These are phyloP conservation scores for Ptilonorhynchus violaceus DNA, from an alignment of 2,113 vertebrate species.

Conservation along the genomic window DNA sequence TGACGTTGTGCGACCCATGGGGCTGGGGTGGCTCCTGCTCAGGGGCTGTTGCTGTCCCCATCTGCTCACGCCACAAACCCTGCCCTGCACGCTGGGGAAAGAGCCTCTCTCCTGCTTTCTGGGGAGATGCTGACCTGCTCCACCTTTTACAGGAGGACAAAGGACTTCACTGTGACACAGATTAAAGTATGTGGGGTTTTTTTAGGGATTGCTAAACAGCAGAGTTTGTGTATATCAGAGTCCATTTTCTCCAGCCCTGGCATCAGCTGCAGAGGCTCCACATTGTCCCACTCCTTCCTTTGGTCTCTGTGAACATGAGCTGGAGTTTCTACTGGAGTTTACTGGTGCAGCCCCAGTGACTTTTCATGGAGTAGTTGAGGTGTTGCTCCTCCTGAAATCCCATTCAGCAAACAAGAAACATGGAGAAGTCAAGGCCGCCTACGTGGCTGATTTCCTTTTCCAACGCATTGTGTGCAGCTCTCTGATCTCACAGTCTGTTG, in stretches of 20 bases:
- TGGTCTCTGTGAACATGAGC: background rate
- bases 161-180: background rate
- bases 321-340: background rate
- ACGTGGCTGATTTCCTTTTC: background rate
- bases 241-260: background rate
- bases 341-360: background rate
- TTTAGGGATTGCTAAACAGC: background rate
- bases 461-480: background rate
- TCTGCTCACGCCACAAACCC: background rate
- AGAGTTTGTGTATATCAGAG: background rate
- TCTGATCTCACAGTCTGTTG: conserved; percentile 35
- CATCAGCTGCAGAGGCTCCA: background rate
- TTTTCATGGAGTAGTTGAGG: background rate
- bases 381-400: background rate
- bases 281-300: background rate
- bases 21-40: background rate
- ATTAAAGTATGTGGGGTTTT: background rate
- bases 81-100: background rate
- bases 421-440: background rate
- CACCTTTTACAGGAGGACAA: background rate
- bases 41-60: background rate
- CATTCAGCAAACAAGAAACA: background rate
- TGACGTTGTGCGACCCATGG: background rate
- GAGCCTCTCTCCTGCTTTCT: background rate
- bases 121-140: background rate